These are phyloP conservation scores for Tetramorium alpestre DNA, from an alignment of 1,140 invertebrate genomes.

Conservation along the genomic window DNA sequence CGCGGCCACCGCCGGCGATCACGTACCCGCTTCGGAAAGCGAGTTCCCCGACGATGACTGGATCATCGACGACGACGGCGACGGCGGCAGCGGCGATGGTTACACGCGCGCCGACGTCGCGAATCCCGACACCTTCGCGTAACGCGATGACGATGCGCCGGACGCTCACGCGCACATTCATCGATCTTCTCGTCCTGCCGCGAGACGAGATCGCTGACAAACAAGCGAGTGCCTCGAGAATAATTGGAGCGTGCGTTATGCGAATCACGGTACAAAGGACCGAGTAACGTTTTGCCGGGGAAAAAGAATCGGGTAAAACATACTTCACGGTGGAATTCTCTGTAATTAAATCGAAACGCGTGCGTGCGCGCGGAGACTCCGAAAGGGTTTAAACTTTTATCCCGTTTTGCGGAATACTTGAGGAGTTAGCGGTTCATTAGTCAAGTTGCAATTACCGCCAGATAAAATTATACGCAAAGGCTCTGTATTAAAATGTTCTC, in stretches of 20 bases:
- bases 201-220: slow-evolving; percentile 41
- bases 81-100: neutral
- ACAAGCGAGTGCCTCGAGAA: neutral
- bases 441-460: neutral
- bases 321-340: neutral
- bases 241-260: slow-evolving; percentile 49
- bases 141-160: slow-evolving; percentile 54
- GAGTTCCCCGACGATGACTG: slow-evolving; percentile 51
- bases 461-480: neutral
- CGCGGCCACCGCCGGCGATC: neutral
- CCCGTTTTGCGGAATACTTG: neutral
- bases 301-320: neutral
- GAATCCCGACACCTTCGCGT: slow-evolving; percentile 12
- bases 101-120: neutral
- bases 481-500: neutral
- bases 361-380: neutral
- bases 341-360: slow-evolving; percentile 8
- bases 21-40: slow-evolving; percentile 32
- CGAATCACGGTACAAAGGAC: slow-evolving; percentile 9
- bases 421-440: neutral
- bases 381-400: neutral
- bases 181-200: slow-evolving; percentile 25
- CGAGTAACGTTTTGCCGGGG: neutral
- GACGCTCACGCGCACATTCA: slow-evolving; percentile 46
- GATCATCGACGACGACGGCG: slow-evolving; percentile 4